Conservation (phyloP, 2,113 vertebrate species). For the Nothoprocta pentlandii region DNA sequence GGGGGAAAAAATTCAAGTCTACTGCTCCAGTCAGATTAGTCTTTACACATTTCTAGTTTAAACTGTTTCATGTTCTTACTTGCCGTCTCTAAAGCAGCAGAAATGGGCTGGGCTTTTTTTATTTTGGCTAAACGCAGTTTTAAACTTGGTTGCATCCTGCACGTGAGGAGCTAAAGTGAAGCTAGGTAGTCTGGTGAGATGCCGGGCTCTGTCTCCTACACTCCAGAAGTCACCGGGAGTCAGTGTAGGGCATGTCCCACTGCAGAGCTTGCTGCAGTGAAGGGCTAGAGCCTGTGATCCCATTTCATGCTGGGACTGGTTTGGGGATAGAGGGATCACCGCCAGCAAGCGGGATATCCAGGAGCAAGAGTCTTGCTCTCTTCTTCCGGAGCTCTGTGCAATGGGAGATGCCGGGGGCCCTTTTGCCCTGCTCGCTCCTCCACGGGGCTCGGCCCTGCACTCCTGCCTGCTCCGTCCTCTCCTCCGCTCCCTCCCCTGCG, state of each 20-base stretch:
- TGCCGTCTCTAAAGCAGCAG: background rate
- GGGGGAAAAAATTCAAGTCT: background rate
- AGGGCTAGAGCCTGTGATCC: background rate
- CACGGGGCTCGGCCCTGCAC: background rate
- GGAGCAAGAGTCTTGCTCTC: background rate
- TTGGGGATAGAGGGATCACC: background rate
- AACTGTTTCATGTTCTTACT: background rate
- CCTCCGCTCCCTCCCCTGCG: constrained; percentile 57
- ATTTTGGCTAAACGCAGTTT: background rate
- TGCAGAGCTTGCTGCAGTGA: background rate
- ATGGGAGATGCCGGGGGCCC: constrained; percentile 54
- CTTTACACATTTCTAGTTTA: background rate
- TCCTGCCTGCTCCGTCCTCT: constrained; percentile 50
- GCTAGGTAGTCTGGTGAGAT: accelerated
- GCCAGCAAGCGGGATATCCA: background rate
- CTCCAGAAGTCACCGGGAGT: background rate
- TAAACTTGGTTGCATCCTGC: background rate
- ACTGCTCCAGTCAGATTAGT: background rate
- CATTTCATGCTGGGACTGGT: background rate
- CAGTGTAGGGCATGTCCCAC: background rate
- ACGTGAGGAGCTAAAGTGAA: background rate
- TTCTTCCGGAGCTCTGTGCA: background rate
- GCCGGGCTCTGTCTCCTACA: background rate
- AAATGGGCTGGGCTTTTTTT: background rate
- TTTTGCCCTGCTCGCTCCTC: constrained; percentile 53